Evolutionary conservation across 2,888 invertebrate genomes (phyloP).

Genomic region (Eupithecia exiguata): DNA sequence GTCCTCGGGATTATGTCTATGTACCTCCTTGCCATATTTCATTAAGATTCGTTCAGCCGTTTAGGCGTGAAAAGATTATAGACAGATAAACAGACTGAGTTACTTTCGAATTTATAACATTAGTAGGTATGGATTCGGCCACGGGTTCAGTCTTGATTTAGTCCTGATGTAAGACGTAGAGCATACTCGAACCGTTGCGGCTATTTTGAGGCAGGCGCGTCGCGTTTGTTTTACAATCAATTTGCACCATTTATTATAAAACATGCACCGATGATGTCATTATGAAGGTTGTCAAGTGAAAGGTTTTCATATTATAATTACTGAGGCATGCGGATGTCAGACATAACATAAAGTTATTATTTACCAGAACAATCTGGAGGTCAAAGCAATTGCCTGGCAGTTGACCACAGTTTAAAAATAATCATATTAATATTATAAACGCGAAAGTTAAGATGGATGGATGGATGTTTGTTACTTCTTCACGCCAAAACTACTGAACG

Average conservation of each 20-base stretch:
- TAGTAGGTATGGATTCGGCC: no score
- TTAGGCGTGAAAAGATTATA: no score
- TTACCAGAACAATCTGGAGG: conserved; percentile 36
- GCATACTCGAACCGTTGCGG: conserved; percentile 15
- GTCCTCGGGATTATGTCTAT: no score
- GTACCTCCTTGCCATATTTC: no score
- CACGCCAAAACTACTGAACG: no score
- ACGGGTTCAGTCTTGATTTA: background rate
- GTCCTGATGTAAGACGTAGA: background rate
- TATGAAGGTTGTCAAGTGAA: conserved; percentile 33
- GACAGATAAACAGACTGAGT: no score
- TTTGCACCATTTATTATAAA: background rate
- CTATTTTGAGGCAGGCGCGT: background rate
- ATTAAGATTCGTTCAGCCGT: no score
- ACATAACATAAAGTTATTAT: conserved; percentile 24
- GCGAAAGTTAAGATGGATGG: no score
- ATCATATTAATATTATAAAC: no score
- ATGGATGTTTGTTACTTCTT: no score
- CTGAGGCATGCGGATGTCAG: conserved; percentile 55
- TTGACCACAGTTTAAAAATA: background rate
- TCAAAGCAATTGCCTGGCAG: conserved; percentile 19
- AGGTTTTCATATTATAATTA: conserved; percentile 29
- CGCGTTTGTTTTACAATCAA: background rate
- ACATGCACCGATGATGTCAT: background rate
- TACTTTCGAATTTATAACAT: no score